A percentile compares a stretch with the other conserved stretches of the same genome.
Evolutionary conservation across 1,140 invertebrate genomes (phyloP).

Genomic region (Neotoxoptera formosana): DNA sequence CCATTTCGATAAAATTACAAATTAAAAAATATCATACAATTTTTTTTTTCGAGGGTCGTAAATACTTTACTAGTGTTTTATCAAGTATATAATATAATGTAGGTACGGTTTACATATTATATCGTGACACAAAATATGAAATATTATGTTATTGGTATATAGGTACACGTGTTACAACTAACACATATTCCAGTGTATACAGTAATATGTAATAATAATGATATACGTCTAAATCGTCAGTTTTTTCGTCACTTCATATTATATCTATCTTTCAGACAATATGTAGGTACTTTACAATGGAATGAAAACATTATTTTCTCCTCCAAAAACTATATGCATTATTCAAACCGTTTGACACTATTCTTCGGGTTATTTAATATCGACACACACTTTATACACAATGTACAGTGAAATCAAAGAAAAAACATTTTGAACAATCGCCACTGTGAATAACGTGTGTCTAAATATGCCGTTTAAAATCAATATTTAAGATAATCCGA

Average conservation of each 20-base stretch:
- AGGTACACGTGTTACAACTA: not conserved
- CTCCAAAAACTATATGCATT: not conserved
- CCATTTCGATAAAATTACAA: not conserved
- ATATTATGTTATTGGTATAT: not conserved
- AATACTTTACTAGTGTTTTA: not conserved
- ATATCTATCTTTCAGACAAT: not conserved
- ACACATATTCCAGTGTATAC: not conserved
- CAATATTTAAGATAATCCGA: not conserved
- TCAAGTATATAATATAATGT: not conserved
- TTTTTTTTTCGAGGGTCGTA: not conserved
- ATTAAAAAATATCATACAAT: not conserved
- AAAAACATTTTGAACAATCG: not conserved
- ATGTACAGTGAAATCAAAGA: not conserved
- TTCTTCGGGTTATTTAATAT: not conserved
- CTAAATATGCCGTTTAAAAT: not conserved
- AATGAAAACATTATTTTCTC: not conserved
- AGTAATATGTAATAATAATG: not conserved
- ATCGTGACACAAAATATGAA: not conserved
- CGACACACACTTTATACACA: not conserved
- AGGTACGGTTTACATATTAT: not conserved
- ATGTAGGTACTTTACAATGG: no score
- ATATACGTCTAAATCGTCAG: not conserved
- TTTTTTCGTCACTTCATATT: not conserved
- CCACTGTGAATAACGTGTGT: not conserved
- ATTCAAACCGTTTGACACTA: not conserved